phyloP scores from a whole-genome alignment of 2,888 invertebrate species.

The Octonoba sinensis region DNA sequence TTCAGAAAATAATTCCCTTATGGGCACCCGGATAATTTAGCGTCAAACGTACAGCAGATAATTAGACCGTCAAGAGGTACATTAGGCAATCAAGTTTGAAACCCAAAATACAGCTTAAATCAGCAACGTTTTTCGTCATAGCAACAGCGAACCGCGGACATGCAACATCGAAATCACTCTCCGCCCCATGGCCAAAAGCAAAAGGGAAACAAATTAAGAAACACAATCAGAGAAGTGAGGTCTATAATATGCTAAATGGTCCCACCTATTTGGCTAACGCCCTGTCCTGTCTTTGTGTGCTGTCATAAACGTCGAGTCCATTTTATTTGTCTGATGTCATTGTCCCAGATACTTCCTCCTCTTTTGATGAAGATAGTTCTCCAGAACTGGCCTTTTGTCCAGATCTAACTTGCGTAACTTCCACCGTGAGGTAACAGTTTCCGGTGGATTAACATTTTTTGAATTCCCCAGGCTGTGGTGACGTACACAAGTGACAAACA shows the following conservation, averaged over 20 bases:
- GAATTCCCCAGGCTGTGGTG: slow-evolving; percentile 20
- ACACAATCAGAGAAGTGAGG: slow-evolving; percentile 44
- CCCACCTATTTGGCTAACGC: slow-evolving; percentile 48
- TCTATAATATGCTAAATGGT: slow-evolving; percentile 55
- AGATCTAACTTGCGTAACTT: slow-evolving; percentile 33
- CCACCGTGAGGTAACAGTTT: slow-evolving; percentile 29
- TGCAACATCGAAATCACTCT: no score
- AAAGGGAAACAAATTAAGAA: slow-evolving; percentile 38
- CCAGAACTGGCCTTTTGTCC: slow-evolving; percentile 39
- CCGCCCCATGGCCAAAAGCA: not conserved
- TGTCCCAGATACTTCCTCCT: slow-evolving; percentile 41
- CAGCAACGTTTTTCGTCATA: no score
- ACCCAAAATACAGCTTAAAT: no score
- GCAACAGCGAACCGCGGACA: no score
- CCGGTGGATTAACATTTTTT: slow-evolving; percentile 58
- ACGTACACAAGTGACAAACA: slow-evolving; percentile 14
- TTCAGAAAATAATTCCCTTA: no score
- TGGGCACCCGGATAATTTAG: no score
- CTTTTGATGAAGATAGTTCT: slow-evolving; percentile 27
- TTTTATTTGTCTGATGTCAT: slow-evolving; percentile 54
- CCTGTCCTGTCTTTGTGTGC: slow-evolving; percentile 43
- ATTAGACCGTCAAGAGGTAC: no score
- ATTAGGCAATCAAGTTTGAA: no score
- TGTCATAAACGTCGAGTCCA: slow-evolving; percentile 46
- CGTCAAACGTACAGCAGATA: no score